Conservation (phyloP, 2,113 vertebrate species). For the Entomyzon cyanotis region DNA sequence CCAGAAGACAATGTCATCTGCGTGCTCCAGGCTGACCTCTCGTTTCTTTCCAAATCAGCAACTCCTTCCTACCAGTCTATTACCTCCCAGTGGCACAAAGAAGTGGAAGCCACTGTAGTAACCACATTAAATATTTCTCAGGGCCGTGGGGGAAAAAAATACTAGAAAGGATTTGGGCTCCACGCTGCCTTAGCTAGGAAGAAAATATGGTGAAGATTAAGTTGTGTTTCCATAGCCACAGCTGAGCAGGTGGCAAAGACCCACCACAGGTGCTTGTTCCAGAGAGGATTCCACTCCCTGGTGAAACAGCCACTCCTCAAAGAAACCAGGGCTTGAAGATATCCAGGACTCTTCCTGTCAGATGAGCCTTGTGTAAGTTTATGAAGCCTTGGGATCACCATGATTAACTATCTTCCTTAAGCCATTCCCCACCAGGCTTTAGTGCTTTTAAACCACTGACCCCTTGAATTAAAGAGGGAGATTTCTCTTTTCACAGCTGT, state of each 20-base stretch:
- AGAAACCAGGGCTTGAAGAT: not conserved
- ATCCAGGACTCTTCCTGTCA: not conserved
- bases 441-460: constrained; percentile 56
- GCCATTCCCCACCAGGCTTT: not conserved
- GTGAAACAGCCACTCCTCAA: not conserved
- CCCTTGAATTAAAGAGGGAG: constrained; percentile 44
- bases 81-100: not conserved
- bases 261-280: constrained; percentile 31
- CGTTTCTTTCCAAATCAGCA: not conserved
- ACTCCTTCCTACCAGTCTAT: not conserved
- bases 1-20: not conserved
- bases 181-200: not conserved
- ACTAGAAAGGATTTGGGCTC: not conserved
- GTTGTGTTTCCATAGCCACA: not conserved
- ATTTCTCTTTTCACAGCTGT: constrained; percentile 65
- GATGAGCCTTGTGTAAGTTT: not conserved
- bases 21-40: not conserved
- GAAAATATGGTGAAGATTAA: not conserved
- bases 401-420: constrained; percentile 43
- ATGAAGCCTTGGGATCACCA: not conserved
- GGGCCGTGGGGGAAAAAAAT: accelerated
- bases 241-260: constrained; percentile 43
- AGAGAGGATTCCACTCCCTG: not conserved
- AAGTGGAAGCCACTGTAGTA: not conserved
- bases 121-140: not conserved